These are phyloP conservation scores for Craseonycteris thonglongyai DNA, from an alignment of 2,113 vertebrate genomes.

Conservation along the genomic window DNA sequence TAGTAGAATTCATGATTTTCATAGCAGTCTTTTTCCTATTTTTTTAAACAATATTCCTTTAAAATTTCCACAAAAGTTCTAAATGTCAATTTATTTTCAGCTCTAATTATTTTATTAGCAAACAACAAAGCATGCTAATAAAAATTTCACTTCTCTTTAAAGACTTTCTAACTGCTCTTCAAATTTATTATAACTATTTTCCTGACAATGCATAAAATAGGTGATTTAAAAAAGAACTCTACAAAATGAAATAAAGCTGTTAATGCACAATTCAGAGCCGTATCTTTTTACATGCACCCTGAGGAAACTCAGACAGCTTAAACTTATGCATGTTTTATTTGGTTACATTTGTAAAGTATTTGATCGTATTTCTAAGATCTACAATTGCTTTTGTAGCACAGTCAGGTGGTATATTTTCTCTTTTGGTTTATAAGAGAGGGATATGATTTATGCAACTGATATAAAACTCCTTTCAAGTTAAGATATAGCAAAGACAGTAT, in stretches of 20 bases:
- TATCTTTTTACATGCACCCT: not conserved
- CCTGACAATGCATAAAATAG: not conserved
- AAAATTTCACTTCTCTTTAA: not conserved
- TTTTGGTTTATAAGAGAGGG: not conserved
- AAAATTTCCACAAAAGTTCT: not conserved
- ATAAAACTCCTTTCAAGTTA: slow-evolving; percentile 41
- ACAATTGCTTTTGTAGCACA: slow-evolving; percentile 35
- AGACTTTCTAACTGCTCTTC: not conserved
- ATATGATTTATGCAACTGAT: slow-evolving; percentile 35
- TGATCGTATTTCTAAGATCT: slow-evolving; percentile 42
- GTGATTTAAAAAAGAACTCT: slow-evolving; percentile 3
- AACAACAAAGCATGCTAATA: not conserved
- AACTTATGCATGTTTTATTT: slow-evolving; percentile 47
- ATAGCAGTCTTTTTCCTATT: not conserved
- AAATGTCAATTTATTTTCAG: not conserved
- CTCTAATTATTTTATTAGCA: not conserved
- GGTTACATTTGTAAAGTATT: slow-evolving; percentile 45
- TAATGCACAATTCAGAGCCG: not conserved
- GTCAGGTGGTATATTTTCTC: slow-evolving; percentile 25
- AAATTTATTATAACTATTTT: slow-evolving; percentile 3
- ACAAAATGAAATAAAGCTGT: slow-evolving; percentile 26
- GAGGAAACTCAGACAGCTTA: slow-evolving; percentile 22
- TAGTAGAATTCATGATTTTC: not conserved
- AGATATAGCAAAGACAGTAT: not conserved
- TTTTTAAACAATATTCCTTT: not conserved